Conservation (phyloP, 2,113 vertebrate species). For the Campylorhamphus procurvoides region DNA sequence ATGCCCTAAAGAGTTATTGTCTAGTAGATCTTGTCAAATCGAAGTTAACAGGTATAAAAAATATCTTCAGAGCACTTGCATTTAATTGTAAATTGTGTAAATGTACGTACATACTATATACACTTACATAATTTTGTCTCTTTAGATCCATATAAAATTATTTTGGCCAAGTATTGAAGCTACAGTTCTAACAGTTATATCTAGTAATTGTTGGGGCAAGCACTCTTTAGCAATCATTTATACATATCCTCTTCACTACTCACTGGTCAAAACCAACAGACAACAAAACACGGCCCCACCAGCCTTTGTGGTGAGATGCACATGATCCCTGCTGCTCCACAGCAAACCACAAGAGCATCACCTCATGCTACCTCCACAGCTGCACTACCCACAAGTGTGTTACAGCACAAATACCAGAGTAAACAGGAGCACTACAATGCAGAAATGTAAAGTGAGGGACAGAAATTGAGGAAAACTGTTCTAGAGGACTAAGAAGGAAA, state of each 20-base stretch:
- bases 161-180: not conserved
- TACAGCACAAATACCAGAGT: not conserved
- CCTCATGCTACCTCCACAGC: not conserved
- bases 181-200: not conserved
- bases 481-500: not conserved
- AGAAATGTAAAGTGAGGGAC: not conserved
- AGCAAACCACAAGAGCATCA: not conserved
- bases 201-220: not conserved
- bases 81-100: not conserved
- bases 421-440: not conserved
- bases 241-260: not conserved
- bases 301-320: not conserved
- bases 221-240: not conserved
- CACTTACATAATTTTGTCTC: not conserved
- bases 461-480: not conserved
- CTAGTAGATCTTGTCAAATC: not conserved
- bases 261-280: not conserved
- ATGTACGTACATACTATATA: not conserved
- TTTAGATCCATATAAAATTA: not conserved
- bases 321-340: not conserved
- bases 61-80: not conserved
- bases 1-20: not conserved
- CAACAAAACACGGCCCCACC: not conserved
- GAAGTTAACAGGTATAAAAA: not conserved
- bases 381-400: not conserved